A percentile compares a stretch with the other conserved stretches of the same genome.
Evolutionary conservation across 2,113 vertebrate species (phyloP).

Genomic region (Prunella himalayana): DNA sequence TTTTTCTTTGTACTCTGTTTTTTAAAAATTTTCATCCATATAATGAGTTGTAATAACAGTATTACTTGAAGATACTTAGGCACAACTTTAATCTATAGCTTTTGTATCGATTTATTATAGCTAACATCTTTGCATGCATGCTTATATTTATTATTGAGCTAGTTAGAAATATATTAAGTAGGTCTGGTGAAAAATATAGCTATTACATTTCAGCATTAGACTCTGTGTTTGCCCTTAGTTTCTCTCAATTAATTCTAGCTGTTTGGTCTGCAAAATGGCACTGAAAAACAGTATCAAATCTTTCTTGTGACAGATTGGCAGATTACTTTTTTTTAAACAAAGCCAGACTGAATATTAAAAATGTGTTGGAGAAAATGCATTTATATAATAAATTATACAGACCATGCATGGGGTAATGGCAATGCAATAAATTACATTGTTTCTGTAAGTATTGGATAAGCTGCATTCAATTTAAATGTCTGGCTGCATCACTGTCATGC

Average conservation of each 20-base stretch:
- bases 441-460: conserved; percentile 24
- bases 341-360: conserved; percentile 41
- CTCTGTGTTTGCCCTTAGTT: neutral
- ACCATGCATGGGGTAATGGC: neutral
- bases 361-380: conserved; percentile 15
- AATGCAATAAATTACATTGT: conserved; percentile 8
- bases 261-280: neutral
- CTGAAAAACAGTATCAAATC: neutral
- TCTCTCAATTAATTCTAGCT: conserved; percentile 3
- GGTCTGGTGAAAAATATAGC: neutral
- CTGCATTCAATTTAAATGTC: conserved; percentile 42
- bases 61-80: neutral
- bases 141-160: neutral
- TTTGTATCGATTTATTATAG: neutral
- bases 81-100: neutral
- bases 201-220: neutral
- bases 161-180: neutral
- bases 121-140: neutral
- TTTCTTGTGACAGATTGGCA: neutral
- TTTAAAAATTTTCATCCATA: neutral
- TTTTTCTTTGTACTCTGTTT: neutral
- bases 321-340: neutral
- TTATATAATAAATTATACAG: conserved; percentile 39
- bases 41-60: neutral
- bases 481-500: conserved; percentile 28